Percentiles rank a stretch among this genome's conserved stretches.
Conservation (phyloP, 2,113 vertebrate genomes). For the Pedionomus torquatus region DNA sequence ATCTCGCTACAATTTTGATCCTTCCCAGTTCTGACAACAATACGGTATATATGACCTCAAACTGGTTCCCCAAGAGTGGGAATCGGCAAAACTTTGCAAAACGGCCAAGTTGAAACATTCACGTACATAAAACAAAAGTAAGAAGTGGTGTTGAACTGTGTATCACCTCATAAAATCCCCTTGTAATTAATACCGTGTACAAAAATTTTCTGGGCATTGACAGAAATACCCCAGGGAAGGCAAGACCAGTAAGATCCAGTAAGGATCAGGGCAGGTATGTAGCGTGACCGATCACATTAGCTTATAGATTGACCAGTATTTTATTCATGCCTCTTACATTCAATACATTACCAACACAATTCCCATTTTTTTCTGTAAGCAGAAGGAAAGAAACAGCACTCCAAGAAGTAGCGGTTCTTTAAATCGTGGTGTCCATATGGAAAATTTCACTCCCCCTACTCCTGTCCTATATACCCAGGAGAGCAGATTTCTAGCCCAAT, state of each 20-base stretch:
- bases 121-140: not conserved
- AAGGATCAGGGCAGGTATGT: not conserved
- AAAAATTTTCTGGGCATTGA: not conserved
- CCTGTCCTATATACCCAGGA: not conserved
- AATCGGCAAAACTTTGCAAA: not conserved
- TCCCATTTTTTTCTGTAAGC: not conserved
- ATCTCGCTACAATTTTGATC: not conserved
- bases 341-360: not conserved
- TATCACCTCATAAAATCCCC: not conserved
- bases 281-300: not conserved
- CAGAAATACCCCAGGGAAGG: not conserved
- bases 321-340: not conserved
- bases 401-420: not conserved
- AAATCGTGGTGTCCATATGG: not conserved
- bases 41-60: not conserved
- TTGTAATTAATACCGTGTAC: not conserved
- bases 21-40: not conserved
- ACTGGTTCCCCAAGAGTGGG: not conserved
- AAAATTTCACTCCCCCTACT: not conserved
- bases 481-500: not conserved
- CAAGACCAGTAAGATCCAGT: not conserved
- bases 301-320: not conserved
- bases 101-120: not conserved
- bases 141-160: not conserved
- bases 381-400: not conserved